Evolutionary conservation across 2,113 vertebrate genomes (phyloP), one percentile per base, ranked within the genome.

Genomic region (Morone saxatilis): DNA sequence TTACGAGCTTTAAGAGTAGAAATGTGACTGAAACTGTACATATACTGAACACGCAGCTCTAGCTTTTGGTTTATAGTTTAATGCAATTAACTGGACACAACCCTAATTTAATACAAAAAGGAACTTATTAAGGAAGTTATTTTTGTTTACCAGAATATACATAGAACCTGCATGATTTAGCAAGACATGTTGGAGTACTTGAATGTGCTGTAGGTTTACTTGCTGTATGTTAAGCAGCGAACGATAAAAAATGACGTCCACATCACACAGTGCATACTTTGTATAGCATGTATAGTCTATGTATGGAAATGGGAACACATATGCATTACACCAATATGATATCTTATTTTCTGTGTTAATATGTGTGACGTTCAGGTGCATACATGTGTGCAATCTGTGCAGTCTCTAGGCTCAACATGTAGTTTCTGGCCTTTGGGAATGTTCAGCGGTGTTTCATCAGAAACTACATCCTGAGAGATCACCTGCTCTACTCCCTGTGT

Each of bases 401-500:
- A 36, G 80, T 80, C 87, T 83, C 87, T 17, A 78, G 85, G 79
- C 77, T 93, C 92, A 78, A 41, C 59, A 8, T 67, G 84, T 71
- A 84, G 48, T 50, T 63, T 70, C 2, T 80, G 65, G 71, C 92
- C 91, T 84, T 57, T 80, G 92, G 88, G 91, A 90, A 53, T 79
- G 22, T 70, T 59, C 69, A 76, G n/a, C 69, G 2, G 45, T 60
- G 85, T 94, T 95, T 95, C 91, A 93, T 94, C 90, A 92, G 81
- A 87, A 70, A 48, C 20, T 25, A 17, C 57, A 80, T 91, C 92
- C 91, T 90, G 41, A 85, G 88, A 90, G 92, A 93, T 85, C 80
- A 47, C 76, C 83, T 85, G 84, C 87, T 83, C 78, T 66, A 17
- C 60, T 81, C 69, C 78, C 59, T 13, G 22, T 82, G 77, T 91